phyloP scores from a whole-genome alignment of 35 echinoderm and acorn worm genomes.

The Amphiura filiformis region DNA sequence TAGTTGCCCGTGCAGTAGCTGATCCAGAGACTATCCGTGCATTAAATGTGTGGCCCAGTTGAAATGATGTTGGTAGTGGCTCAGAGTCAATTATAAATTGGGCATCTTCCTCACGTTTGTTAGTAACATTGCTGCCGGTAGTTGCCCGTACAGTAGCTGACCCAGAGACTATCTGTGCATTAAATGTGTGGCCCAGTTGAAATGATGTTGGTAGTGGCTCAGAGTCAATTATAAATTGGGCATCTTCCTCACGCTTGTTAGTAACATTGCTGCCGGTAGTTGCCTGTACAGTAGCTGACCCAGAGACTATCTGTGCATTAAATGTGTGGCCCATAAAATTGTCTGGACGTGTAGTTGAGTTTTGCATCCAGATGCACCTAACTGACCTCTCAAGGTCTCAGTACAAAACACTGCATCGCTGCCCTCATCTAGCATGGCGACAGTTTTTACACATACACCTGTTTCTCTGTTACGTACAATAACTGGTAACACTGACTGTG shows the following conservation, averaged over 20 bases:
- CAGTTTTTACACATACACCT: neutral
- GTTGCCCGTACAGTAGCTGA: neutral
- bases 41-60: neutral
- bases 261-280: neutral
- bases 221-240: too few species aligned
- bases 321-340: neutral
- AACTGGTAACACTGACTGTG: neutral
- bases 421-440: conserved; percentile 15
- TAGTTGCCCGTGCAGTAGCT: neutral
- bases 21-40: neutral
- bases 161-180: neutral
- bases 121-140: neutral
- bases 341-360: conserved; percentile 14
- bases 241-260: neutral
- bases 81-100: too few species aligned
- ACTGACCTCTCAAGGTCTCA: neutral
- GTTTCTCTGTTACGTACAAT: neutral
- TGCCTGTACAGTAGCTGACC: neutral
- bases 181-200: neutral
- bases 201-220: neutral
- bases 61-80: neutral
- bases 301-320: neutral
- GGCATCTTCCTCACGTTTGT: neutral
- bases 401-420: conserved; percentile 30
- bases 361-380: neutral